phyloP scores from a whole-genome alignment of 2,797 vertebrate genomes.

The Pangasius krempfi region DNA sequence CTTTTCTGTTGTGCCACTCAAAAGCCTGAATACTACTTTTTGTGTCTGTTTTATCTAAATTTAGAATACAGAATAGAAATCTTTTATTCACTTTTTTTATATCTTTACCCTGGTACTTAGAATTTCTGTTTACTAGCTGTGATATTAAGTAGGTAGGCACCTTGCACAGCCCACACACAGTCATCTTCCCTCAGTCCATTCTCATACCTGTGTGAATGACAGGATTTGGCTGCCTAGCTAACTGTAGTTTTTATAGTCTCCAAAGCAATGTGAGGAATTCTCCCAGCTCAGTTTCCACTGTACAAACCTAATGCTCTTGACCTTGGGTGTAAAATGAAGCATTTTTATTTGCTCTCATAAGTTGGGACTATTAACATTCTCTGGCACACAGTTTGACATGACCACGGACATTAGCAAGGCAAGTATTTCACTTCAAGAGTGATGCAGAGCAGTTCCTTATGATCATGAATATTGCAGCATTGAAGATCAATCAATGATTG shows the following conservation, averaged over 20 bases:
- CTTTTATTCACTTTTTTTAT: not conserved
- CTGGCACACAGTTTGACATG: slow-evolving; percentile 20
- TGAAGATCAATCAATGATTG: slow-evolving; percentile 29
- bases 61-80: not conserved
- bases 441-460: slow-evolving; percentile 26
- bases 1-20: not conserved
- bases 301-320: not conserved
- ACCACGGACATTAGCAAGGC: slow-evolving; percentile 16
- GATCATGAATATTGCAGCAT: slow-evolving; percentile 35
- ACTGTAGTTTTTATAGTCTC: slow-evolving; percentile 74
- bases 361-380: slow-evolving; percentile 14
- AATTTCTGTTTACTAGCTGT: not conserved
- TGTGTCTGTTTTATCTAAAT: not conserved
- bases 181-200: slow-evolving; percentile 55
- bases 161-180: slow-evolving; percentile 26
- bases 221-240: slow-evolving; percentile 71
- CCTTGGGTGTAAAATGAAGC: slow-evolving; percentile 19
- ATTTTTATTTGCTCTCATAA: slow-evolving; percentile 22
- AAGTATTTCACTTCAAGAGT: not conserved
- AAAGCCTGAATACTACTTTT: not conserved
- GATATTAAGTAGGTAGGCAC: not conserved
- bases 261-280: slow-evolving; percentile 70
- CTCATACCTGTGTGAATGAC: slow-evolving; percentile 70
- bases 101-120: not conserved
- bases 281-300: not conserved